A percentile compares a stretch with the other conserved stretches of the same genome.
Evolutionary conservation across 1,140 invertebrate genomes (phyloP).

Genomic region (Caenorhabditis briggsae): DNA sequence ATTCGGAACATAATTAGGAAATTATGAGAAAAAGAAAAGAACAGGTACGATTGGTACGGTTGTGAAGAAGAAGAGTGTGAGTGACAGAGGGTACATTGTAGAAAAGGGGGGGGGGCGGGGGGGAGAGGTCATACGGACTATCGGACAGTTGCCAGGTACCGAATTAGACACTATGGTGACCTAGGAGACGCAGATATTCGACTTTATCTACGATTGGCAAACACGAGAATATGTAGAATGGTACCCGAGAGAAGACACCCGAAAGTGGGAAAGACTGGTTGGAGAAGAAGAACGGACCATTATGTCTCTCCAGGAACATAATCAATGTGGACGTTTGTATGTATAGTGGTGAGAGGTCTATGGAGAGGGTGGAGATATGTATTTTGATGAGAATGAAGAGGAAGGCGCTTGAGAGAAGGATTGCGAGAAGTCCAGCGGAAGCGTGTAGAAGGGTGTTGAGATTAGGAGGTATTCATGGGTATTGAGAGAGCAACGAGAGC

Average conservation of each 20-base stretch:
- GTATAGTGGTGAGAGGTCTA: too few relatives aligned
- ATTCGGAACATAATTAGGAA: background rate
- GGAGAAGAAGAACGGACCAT: background rate
- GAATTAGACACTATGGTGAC: background rate
- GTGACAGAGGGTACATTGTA: background rate
- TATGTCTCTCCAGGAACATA: too few relatives aligned
- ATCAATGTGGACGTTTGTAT: too few relatives aligned
- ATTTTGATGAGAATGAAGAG: too few relatives aligned
- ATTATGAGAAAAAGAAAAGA: background rate
- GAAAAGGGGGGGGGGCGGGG: background rate
- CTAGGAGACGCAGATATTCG: background rate
- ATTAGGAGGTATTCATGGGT: too few relatives aligned
- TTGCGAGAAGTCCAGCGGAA: too few relatives aligned
- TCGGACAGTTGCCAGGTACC: constrained; percentile 31
- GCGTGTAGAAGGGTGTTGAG: too few relatives aligned
- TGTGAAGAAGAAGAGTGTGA: background rate
- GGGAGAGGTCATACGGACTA: constrained; percentile 14
- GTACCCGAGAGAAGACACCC: background rate
- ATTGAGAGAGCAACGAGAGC: too few relatives aligned
- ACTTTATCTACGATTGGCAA: background rate
- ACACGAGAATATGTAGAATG: background rate
- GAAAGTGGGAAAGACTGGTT: background rate
- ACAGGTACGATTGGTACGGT: background rate
- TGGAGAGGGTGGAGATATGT: too few relatives aligned
- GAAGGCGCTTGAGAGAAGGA: too few relatives aligned